A percentile compares a stretch with the other conserved stretches of the same genome.
Conservation (phyloP, 2,797 vertebrate species). For the Gobionotothen gibberifrons region DNA sequence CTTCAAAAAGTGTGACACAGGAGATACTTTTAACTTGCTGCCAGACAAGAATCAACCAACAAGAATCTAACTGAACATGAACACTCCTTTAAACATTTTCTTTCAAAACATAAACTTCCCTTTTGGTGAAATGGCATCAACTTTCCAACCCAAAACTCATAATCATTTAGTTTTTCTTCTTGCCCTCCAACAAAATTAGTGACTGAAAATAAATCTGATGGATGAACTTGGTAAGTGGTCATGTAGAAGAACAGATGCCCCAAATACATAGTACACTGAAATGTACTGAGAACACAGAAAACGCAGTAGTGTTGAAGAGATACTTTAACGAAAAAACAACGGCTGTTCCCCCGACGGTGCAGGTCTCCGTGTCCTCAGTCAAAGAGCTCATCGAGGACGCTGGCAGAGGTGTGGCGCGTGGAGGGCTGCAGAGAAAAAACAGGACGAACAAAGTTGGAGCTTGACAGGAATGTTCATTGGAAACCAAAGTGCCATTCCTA, state of each 20-base stretch:
- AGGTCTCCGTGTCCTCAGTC: conserved; percentile 62
- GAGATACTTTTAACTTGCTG: background rate
- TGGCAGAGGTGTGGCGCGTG: conserved; percentile 64
- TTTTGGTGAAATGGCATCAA: background rate
- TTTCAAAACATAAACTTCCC: conserved; percentile 8
- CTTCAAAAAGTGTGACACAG: conserved; percentile 9
- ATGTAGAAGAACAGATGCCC: conserved; percentile 2
- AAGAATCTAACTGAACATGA: conserved; percentile 3
- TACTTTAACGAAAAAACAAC: background rate
- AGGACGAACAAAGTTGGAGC: conserved; percentile 3
- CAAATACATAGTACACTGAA: background rate
- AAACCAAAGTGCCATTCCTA: too few relatives aligned
- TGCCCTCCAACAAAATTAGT: conserved; percentile 11
- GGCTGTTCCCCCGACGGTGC: background rate
- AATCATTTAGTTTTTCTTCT: conserved; percentile 5
- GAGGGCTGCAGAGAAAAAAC: conserved; percentile 71
- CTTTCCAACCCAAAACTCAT: background rate
- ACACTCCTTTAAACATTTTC: conserved; percentile 6
- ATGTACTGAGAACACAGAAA: background rate
- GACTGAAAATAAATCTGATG: conserved; percentile 2
- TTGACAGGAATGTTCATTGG: conserved; percentile 2
- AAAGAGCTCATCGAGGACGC: conserved; percentile 83
- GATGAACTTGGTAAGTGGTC: background rate
- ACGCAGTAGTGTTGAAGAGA: background rate
- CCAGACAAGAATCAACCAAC: background rate